Conservation (phyloP, 2,888 invertebrate species). For the Tipula unca region DNA sequence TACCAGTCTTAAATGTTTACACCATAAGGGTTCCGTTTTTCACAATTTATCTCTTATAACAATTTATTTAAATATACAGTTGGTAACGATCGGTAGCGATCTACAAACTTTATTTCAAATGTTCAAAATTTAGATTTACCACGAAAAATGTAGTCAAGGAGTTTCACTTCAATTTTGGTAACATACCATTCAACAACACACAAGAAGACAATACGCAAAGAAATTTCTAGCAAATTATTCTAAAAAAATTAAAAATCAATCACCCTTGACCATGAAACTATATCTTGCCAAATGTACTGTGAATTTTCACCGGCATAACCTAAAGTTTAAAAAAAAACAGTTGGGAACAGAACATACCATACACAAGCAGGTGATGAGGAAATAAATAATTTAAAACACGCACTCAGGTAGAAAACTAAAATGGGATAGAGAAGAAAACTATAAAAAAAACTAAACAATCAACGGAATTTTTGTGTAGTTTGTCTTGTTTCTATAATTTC, state of each 20-base stretch:
- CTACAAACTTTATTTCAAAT: too few relatives aligned
- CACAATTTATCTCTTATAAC: too few relatives aligned
- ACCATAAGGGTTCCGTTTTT: too few relatives aligned
- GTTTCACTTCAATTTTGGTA: too few relatives aligned
- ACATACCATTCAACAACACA: too few relatives aligned
- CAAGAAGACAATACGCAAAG: not conserved
- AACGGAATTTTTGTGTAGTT: not conserved
- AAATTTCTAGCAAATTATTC: not conserved
- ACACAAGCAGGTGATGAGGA: not conserved
- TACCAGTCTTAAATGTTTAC: too few relatives aligned
- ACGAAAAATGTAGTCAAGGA: too few relatives aligned
- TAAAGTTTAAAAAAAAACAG: not conserved
- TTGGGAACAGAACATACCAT: not conserved
- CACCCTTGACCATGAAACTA: not conserved
- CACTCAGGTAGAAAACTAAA: not conserved
- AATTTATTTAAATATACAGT: too few relatives aligned
- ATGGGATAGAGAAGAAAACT: not conserved
- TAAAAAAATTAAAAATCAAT: not conserved
- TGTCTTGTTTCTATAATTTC: not conserved
- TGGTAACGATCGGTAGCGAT: too few relatives aligned
- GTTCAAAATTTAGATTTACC: too few relatives aligned
- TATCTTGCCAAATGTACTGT: not conserved
- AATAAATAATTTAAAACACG: not conserved
- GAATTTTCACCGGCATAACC: not conserved
- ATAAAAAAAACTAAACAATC: not conserved